A percentile compares a stretch with the other conserved stretches of the same genome.
phyloP scores from a whole-genome alignment of 2,113 vertebrate genomes.

The Psilopogon haemacephalus region DNA sequence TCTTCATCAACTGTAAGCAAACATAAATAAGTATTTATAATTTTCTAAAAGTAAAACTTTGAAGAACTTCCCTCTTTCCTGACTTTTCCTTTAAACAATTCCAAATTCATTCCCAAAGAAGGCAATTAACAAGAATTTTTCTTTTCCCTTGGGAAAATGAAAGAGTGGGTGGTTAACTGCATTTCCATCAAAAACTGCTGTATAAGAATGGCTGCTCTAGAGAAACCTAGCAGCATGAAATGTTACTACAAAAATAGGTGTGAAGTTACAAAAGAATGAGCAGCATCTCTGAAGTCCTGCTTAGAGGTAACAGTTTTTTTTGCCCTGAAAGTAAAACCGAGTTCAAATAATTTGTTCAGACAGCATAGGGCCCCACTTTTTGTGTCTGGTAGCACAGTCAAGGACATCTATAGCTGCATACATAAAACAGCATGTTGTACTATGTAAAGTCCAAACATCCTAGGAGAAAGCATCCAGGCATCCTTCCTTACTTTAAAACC shows the following conservation, averaged over 20 bases:
- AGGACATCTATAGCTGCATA: not conserved
- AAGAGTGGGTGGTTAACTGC: not conserved
- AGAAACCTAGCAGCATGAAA: not conserved
- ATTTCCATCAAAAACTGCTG: not conserved
- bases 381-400: not conserved
- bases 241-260: not conserved
- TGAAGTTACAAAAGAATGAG: not conserved
- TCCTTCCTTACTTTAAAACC: not conserved
- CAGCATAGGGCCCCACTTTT: not conserved
- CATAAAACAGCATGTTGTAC: not conserved
- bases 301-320: not conserved
- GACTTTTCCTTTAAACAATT: not conserved
- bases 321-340: not conserved
- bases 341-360: not conserved
- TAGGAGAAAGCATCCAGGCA: not conserved
- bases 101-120: not conserved
- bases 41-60: slow-evolving; percentile 10
- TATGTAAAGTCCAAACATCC: not conserved
- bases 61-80: not conserved
- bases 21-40: not conserved
- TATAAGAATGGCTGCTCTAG: not conserved
- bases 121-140: not conserved
- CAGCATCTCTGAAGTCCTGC: not conserved
- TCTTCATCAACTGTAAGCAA: not conserved
- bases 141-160: not conserved